Evolutionary conservation across 2,888 invertebrate genomes (phyloP).

Genomic region (Dryobotodes eremita): DNA sequence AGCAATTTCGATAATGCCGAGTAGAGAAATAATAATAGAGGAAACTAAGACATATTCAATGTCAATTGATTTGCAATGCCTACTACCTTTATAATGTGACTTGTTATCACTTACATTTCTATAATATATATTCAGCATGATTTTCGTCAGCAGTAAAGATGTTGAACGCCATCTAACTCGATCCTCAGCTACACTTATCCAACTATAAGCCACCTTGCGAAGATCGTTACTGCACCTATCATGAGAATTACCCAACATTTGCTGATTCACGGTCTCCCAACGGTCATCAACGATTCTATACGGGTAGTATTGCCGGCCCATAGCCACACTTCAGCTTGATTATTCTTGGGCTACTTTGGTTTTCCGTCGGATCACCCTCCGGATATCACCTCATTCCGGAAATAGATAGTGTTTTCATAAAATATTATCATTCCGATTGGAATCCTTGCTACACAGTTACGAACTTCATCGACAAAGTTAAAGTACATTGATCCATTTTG

Average conservation of each 20-base stretch:
- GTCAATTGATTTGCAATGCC: background rate
- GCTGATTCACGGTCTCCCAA: background rate
- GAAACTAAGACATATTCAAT: background rate
- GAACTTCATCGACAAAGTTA: conserved; percentile 19
- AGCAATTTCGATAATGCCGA: background rate
- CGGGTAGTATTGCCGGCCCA: background rate
- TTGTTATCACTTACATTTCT: background rate
- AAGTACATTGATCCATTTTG: conserved; percentile 38
- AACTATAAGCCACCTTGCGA: too few relatives aligned
- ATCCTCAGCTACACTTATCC: background rate
- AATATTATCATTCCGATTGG: conserved; percentile 23
- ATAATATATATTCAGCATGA: too few relatives aligned
- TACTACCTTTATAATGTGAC: background rate
- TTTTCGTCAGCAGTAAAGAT: background rate
- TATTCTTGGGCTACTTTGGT: background rate
- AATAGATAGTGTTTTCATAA: conserved; percentile 15
- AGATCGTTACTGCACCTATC: too few relatives aligned
- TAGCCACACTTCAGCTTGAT: background rate
- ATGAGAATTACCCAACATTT: background rate
- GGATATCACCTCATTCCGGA: background rate
- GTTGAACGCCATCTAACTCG: background rate
- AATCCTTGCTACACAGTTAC: conserved; percentile 33
- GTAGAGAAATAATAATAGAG: background rate
- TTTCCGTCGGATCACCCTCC: background rate
- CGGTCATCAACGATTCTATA: background rate